Conservation (phyloP, 2,888 invertebrate genomes). For the Abscondita cerata region DNA sequence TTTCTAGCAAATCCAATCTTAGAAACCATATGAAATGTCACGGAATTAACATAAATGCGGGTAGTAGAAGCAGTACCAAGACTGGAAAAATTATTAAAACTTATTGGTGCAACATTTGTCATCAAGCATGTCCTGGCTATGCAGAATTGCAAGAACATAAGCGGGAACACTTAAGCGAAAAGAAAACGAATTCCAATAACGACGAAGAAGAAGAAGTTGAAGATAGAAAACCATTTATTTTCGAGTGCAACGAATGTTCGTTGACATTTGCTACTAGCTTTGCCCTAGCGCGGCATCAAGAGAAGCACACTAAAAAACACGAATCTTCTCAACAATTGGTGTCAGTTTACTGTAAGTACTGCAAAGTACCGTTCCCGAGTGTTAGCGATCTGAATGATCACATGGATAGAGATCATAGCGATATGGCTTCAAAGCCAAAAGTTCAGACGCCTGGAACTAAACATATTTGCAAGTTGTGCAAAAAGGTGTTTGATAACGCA, state of each 20-base stretch:
- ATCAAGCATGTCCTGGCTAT: conserved; percentile 65
- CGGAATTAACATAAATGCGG: conserved; percentile 54
- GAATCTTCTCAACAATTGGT: conserved; percentile 32
- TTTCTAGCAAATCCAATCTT: conserved; percentile 57
- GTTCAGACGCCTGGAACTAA: conserved; percentile 32
- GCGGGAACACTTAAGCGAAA: conserved; percentile 57
- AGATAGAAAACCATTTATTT: conserved; percentile 43
- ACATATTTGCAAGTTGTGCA: conserved; percentile 69
- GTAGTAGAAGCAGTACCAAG: conserved; percentile 40
- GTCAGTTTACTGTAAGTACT: conserved; percentile 52
- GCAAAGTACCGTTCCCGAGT: conserved; percentile 50
- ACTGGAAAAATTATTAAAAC: conserved; percentile 45
- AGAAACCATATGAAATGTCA: conserved; percentile 61
- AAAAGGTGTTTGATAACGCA: conserved; percentile 66
- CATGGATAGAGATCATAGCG: conserved; percentile 51
- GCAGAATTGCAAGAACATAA: conserved; percentile 65
- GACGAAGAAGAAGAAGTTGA: conserved; percentile 34
- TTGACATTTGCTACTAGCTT: conserved; percentile 56
- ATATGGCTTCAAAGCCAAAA: conserved; percentile 36
- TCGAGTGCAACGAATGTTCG: conserved; percentile 58
- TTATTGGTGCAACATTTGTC: conserved; percentile 69
- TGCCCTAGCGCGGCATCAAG: conserved; percentile 57
- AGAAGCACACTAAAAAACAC: conserved; percentile 42
- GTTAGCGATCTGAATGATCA: conserved; percentile 47
- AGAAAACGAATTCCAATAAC: background rate